These are phyloP conservation scores for Mirza zaza DNA, from an alignment of 2,113 vertebrate species.

Conservation along the genomic window DNA sequence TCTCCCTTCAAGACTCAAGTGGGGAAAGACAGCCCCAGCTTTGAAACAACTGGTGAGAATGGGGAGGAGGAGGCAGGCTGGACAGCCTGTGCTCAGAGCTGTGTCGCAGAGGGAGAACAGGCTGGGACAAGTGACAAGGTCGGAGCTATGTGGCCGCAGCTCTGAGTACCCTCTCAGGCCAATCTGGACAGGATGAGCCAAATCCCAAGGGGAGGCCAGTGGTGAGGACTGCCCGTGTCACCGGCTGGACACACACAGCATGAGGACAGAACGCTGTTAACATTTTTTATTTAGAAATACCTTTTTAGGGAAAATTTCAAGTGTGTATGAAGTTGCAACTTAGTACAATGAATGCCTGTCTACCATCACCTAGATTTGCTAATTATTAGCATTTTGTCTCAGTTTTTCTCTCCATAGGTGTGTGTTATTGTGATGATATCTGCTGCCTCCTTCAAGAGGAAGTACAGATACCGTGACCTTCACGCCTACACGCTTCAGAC, in stretches of 20 bases:
- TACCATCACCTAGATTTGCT: background rate
- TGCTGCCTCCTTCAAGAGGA: background rate
- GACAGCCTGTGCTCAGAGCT: background rate
- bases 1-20: background rate
- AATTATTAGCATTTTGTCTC: background rate
- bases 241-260: background rate
- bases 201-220: background rate
- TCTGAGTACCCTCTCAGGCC: background rate
- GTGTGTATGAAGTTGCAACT: background rate
- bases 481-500: background rate
- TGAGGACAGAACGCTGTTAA: slow-evolving; percentile 84
- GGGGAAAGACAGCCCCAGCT: background rate
- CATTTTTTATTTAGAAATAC: slow-evolving; percentile 35
- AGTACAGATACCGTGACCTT: background rate
- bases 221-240: background rate
- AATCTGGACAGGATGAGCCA: background rate
- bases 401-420: rapidly evolving
- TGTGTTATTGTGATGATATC: rapidly evolving
- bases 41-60: background rate
- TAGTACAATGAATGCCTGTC: background rate
- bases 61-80: background rate
- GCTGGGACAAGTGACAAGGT: background rate
- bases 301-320: background rate
- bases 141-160: background rate
- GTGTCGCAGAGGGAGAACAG: background rate